These are phyloP conservation scores for Sesia apiformis DNA, from an alignment of 2,888 invertebrate species.

Conservation along the genomic window DNA sequence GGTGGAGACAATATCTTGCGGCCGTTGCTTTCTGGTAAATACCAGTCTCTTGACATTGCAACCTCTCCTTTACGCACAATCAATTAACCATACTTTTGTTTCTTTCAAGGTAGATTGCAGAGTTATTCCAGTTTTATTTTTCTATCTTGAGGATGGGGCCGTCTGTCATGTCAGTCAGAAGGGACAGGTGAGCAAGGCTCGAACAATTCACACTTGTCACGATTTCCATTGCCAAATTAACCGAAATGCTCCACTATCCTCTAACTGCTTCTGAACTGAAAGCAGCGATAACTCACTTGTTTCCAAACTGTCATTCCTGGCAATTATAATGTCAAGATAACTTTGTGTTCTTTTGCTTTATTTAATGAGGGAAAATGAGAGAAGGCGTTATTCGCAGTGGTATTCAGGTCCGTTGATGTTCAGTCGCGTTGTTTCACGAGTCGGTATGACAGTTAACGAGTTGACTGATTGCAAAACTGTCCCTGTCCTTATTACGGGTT, in stretches of 20 bases:
- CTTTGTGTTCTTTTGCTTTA: conserved; percentile 25
- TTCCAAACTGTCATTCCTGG: conserved; percentile 6
- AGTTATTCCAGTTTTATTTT: no score
- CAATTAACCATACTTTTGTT: conserved; percentile 16
- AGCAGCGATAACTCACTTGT: no score
- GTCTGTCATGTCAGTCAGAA: no score
- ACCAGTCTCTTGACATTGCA: background rate
- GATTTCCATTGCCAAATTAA: no score
- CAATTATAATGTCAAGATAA: conserved; percentile 35
- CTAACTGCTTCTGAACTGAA: no score
- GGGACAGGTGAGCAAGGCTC: no score
- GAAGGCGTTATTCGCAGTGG: conserved; percentile 33
- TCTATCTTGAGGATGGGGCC: no score
- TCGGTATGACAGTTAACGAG: conserved; percentile 24
- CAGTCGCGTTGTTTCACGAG: conserved; percentile 9
- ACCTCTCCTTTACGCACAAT: no score
- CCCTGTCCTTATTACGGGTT: conserved; percentile 22
- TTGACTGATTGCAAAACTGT: conserved; percentile 35
- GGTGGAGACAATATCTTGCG: conserved; percentile 35
- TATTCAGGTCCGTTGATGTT: conserved; percentile 30
- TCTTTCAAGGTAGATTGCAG: no score
- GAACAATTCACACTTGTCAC: no score
- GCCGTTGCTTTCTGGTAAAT: conserved; percentile 16
- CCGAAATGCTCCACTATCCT: no score
- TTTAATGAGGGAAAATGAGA: conserved; percentile 42